Evolutionary conservation across 2,888 invertebrate genomes (phyloP).

Genomic region (Ophion costatus): DNA sequence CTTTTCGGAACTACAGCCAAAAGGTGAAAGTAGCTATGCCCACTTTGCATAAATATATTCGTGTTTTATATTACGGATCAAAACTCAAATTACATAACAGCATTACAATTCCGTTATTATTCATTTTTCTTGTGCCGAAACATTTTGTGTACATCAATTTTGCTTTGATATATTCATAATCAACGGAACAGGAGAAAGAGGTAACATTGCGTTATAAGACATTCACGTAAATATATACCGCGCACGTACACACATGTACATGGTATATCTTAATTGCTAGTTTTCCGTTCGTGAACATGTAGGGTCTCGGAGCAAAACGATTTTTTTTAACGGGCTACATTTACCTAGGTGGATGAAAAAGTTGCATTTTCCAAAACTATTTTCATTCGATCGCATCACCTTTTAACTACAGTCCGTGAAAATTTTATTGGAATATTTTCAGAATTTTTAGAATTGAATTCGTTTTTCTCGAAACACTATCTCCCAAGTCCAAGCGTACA

Average conservation of each 20-base stretch:
- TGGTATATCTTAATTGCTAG: neutral
- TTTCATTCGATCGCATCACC: too few species aligned
- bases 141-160: conserved; percentile 53
- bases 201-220: conserved; percentile 13
- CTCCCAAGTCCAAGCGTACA: too few species aligned
- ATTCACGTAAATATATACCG: conserved; percentile 2
- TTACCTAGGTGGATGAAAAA: too few species aligned
- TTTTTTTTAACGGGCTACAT: too few species aligned
- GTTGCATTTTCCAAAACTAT: too few species aligned
- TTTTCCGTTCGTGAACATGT: too few species aligned
- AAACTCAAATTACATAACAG: conserved; percentile 11
- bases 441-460: too few species aligned
- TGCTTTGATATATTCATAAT: conserved; percentile 36
- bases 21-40: neutral
- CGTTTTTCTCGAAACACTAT: too few species aligned
- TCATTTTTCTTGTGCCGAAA: conserved; percentile 39
- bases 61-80: neutral
- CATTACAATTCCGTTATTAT: conserved; percentile 33
- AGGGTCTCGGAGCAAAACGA: too few species aligned
- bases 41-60: neutral
- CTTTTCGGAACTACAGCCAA: neutral
- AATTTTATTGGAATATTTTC: too few species aligned
- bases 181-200: conserved; percentile 26
- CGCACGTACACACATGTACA: neutral
- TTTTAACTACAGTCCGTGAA: too few species aligned